Conservation (phyloP, 1,140 invertebrate genomes). For the Pseudomyrmex dendroicus region DNA sequence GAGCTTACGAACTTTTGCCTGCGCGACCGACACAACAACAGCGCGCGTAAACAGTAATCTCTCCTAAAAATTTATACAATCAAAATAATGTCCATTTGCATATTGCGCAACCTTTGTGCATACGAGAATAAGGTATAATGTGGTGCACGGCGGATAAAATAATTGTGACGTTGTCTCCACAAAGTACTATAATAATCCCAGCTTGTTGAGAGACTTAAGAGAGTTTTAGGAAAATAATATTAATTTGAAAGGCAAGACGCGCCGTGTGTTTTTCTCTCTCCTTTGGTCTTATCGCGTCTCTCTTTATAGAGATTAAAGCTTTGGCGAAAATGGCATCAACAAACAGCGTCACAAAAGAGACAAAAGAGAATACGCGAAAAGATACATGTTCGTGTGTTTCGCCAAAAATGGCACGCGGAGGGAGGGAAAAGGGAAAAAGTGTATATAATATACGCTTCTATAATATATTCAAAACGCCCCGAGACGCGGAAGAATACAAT, state of each 20-base stretch:
- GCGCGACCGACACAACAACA: background rate
- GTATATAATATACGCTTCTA: no score
- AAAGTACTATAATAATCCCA: slow-evolving; percentile 32
- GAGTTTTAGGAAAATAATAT: slow-evolving; percentile 47
- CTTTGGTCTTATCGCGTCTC: background rate
- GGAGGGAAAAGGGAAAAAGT: no score
- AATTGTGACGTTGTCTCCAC: background rate
- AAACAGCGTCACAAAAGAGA: slow-evolving; percentile 36
- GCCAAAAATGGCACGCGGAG: background rate
- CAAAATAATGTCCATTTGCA: slow-evolving; percentile 9
- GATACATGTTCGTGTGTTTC: background rate
- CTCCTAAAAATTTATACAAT: background rate
- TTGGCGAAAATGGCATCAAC: slow-evolving; percentile 47
- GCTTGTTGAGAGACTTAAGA: slow-evolving; percentile 6
- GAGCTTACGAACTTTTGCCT: background rate
- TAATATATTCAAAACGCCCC: slow-evolving; percentile 30
- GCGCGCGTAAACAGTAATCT: background rate
- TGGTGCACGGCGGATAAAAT: background rate
- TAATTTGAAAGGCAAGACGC: slow-evolving; percentile 40
- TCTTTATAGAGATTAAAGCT: slow-evolving; percentile 46
- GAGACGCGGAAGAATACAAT: background rate
- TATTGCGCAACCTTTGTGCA: background rate
- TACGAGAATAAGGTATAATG: background rate
- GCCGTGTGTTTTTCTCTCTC: background rate
- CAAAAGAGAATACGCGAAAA: slow-evolving; percentile 13